Evolutionary conservation across 35 echinoderm and acorn worm species (phyloP), one percentile per base, ranked within the genome.

Genomic region (Acanthaster planci): DNA sequence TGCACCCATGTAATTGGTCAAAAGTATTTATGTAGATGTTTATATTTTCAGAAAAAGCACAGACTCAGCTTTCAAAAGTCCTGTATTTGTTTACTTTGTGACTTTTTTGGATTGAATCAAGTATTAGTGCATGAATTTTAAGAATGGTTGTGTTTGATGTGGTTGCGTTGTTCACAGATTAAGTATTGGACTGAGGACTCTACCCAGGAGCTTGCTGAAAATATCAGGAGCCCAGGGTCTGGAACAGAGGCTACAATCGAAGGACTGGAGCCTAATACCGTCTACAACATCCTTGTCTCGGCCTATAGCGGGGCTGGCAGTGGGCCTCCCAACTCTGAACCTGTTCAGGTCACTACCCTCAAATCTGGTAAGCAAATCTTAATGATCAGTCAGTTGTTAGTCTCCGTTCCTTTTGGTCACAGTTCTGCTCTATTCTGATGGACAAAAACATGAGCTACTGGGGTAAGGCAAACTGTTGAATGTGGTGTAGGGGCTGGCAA

Each of bases 251-350:
- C 77, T 21, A 50, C 50, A 14, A 55, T 94, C 23, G 35, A 29
- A 5, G 37, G 55, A 1, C 80, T 94, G 26, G 27, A 55, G 36
- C 76, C 77, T 16, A 67, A 78, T 35, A 94, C 92, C 14, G 32
- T 53, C 21, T 94, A 94, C 83, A 37, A 72, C 9, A 27, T 94
- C 9, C 57, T 86, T 2, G 87, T 94, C 15, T 67, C 57, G 37
- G 92, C 92, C 0, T 81, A 80, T 51, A 90, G 83, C 37, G 78
- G 88, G 34, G 92, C 82, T 26, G 87, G 87, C 37, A 83, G 90
- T 5, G 87, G 87, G 17, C 87, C 81, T 26, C 44, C 87, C 8
- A 60, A 68, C 37, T 82, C 87, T 44, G 31, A 21, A 3, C 38
- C 7, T 5, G 29, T 37, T 4, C n/a, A 31, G 0, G 88, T 18